phyloP scores from a whole-genome alignment of 1,140 invertebrate genomes.

The Varroa destructor region DNA sequence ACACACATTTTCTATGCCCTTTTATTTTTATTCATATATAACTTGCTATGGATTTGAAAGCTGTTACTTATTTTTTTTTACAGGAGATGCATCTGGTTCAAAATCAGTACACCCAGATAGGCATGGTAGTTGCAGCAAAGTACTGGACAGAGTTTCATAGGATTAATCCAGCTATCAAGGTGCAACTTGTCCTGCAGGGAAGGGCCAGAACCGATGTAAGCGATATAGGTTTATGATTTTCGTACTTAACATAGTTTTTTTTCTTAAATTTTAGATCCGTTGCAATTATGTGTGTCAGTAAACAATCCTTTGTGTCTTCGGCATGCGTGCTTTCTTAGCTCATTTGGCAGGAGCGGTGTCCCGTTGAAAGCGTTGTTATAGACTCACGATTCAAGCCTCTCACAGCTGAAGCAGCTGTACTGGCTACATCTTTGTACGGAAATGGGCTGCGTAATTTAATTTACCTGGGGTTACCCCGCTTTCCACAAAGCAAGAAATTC shows the following conservation, averaged over 20 bases:
- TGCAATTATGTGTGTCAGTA: no score
- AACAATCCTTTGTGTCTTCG: no score
- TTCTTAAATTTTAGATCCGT: background rate
- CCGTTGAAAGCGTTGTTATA: constrained; percentile 54
- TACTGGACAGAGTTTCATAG: constrained; percentile 40
- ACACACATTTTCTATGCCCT: background rate
- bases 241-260: background rate
- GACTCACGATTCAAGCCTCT: constrained; percentile 49
- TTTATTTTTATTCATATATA: background rate
- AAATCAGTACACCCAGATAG: constrained; percentile 49
- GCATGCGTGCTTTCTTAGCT: constrained; percentile 33
- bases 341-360: constrained; percentile 49
- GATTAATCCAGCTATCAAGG: constrained; percentile 38
- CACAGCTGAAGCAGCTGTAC: constrained; percentile 42
- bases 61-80: constrained; percentile 38
- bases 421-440: constrained; percentile 49
- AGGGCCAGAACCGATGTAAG: constrained; percentile 37
- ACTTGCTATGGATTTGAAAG: background rate
- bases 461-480: constrained; percentile 51
- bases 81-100: constrained; percentile 61
- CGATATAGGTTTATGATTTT: background rate
- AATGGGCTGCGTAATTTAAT: constrained; percentile 48
- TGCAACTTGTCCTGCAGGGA: constrained; percentile 41
- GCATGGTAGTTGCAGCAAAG: constrained; percentile 34
- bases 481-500: constrained; percentile 49